A percentile compares a stretch with the other conserved stretches of the same genome.
phyloP scores from a whole-genome alignment of 2,797 vertebrate genomes.

The Megaceryle alcyon region DNA sequence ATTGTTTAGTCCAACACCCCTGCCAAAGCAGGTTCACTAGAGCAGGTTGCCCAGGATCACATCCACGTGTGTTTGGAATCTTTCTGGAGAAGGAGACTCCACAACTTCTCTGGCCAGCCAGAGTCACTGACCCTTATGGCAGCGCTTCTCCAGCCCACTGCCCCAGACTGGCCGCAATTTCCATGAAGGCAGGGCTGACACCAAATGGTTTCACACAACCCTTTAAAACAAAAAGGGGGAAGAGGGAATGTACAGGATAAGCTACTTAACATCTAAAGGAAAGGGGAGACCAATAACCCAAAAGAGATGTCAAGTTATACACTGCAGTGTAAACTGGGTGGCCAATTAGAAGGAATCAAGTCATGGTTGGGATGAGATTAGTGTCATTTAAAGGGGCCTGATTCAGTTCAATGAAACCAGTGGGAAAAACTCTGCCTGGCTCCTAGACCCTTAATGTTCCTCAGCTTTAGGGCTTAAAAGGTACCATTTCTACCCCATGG shows the following conservation, averaged over 20 bases:
- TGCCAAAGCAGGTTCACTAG: too few relatives aligned
- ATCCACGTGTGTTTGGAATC: too few relatives aligned
- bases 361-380: constrained; percentile 45
- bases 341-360: constrained; percentile 63
- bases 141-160: not conserved
- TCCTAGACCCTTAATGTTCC: not conserved
- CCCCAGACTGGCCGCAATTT: not conserved
- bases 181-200: not conserved
- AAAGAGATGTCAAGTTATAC: not conserved
- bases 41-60: too few relatives aligned
- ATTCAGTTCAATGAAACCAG: not conserved
- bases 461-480: not conserved
- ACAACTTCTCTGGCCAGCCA: not conserved
- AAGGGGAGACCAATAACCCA: not conserved
- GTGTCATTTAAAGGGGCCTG: constrained; percentile 6
- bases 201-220: not conserved
- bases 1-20: too few relatives aligned
- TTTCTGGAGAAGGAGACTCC: too few relatives aligned
- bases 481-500: not conserved
- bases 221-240: not conserved
- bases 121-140: not conserved
- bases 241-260: not conserved
- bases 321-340: constrained; percentile 30
- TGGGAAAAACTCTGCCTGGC: constrained; percentile 1
- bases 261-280: constrained; percentile 31